Percentiles rank a stretch among this genome's conserved stretches.
Evolutionary conservation across 92 coral and sea anemone genomes (phyloP).

Genomic region (Nematostella vectensis): DNA sequence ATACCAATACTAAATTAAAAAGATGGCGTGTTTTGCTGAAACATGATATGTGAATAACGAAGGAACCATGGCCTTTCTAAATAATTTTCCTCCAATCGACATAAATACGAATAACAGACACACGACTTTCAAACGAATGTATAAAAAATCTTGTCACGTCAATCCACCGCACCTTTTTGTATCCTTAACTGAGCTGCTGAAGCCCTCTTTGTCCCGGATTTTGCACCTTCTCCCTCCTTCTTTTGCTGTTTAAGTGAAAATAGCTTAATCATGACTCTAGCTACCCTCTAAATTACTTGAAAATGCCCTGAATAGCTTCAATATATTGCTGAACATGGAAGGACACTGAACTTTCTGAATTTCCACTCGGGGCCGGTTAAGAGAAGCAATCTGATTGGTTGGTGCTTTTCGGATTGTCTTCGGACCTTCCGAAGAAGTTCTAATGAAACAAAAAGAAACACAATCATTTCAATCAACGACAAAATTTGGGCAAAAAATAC

Average conservation of each 20-base stretch:
- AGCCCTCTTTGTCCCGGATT: constrained; percentile 91
- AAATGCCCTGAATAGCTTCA: constrained; percentile 17
- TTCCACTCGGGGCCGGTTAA: constrained; percentile 59
- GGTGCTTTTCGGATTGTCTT: constrained; percentile 23
- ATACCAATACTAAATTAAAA: no score
- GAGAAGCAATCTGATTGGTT: constrained; percentile 57
- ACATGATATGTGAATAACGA: no score
- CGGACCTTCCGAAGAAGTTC: no score
- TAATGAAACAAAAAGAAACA: no score
- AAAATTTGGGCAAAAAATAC: no score
- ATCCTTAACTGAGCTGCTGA: constrained; percentile 98
- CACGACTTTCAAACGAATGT: constrained; percentile 16
- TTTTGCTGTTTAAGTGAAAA: constrained; percentile 94
- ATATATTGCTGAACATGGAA: constrained; percentile 27
- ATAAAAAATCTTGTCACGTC: constrained; percentile 16
- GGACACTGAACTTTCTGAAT: constrained; percentile 48
- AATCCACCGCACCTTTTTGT: constrained; percentile 91
- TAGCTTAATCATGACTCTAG: constrained; percentile 88
- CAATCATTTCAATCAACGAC: no score
- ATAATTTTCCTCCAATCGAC: no score
- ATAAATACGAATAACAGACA: neutral
- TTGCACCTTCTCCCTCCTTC: constrained; percentile 97
- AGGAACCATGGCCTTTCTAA: no score
- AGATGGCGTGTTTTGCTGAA: no score
- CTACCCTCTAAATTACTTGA: constrained; percentile 19